Evolutionary conservation across 2,113 vertebrate species (phyloP).

Genomic region (Ameiurus melas): DNA sequence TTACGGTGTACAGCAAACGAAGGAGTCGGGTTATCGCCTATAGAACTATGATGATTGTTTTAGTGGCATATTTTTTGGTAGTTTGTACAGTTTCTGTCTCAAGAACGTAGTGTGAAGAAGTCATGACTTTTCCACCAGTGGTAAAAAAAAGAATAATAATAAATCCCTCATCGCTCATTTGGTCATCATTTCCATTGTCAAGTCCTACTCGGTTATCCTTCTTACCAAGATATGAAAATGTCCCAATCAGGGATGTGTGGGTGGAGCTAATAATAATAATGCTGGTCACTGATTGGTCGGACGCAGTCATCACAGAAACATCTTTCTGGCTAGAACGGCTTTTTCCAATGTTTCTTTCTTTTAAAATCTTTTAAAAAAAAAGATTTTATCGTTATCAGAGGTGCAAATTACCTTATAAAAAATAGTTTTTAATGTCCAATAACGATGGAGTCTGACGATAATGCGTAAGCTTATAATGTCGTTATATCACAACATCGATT

Average conservation of each 20-base stretch:
- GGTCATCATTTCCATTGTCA: neutral
- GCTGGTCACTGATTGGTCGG: neutral
- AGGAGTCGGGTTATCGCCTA: neutral
- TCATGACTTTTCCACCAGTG: neutral
- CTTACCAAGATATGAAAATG: too few relatives aligned
- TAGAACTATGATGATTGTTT: neutral
- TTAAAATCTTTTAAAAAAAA: too few relatives aligned
- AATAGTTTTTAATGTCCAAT: neutral
- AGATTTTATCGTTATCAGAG: neutral
- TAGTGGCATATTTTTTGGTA: neutral
- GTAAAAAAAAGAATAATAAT: too few relatives aligned
- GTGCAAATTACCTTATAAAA: neutral
- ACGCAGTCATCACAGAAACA: neutral
- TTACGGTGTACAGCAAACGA: neutral
- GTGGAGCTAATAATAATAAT: constrained; percentile 4
- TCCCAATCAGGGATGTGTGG: neutral
- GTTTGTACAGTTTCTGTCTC: neutral
- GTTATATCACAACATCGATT: neutral
- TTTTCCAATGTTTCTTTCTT: neutral
- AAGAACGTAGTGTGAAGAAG: neutral
- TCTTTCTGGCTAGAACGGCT: neutral
- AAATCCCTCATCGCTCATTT: neutral
- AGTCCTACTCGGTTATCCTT: neutral
- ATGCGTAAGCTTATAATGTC: neutral
- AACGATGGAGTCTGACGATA: neutral